Evolutionary conservation across 2,797 vertebrate genomes (phyloP).

Genomic region (Melanotaenia nigrans): DNA sequence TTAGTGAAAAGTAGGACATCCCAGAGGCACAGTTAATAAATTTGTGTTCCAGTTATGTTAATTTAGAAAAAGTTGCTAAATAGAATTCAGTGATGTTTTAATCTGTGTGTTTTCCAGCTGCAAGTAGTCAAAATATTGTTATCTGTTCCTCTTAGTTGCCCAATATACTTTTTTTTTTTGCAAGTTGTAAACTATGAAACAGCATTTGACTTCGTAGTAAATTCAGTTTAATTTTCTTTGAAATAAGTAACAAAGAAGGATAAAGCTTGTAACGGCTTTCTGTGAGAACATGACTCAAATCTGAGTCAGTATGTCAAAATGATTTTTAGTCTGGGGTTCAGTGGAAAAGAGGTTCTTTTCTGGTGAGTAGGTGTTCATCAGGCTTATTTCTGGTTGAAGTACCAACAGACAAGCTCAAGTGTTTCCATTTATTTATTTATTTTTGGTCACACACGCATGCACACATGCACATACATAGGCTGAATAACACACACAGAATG

Average conservation of each 20-base stretch:
- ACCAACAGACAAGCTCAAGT: slow-evolving; percentile 70
- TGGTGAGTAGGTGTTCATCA: slow-evolving; percentile 74
- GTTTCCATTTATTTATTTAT: slow-evolving; percentile 58
- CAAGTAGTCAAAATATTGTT: too few species aligned
- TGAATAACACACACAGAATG: slow-evolving; percentile 14
- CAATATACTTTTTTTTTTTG: too few species aligned
- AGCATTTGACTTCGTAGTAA: neutral
- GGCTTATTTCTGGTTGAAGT: slow-evolving; percentile 74
- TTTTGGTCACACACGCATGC: slow-evolving; percentile 34
- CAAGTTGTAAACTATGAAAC: too few species aligned
- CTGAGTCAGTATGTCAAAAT: slow-evolving; percentile 61
- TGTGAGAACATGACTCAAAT: slow-evolving; percentile 50
- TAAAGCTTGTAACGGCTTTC: slow-evolving; percentile 11
- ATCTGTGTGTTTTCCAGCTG: too few species aligned
- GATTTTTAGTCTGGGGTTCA: slow-evolving; percentile 68
- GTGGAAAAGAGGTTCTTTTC: slow-evolving; percentile 73
- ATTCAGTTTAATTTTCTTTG: neutral
- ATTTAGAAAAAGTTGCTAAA: too few species aligned
- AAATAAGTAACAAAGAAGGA: slow-evolving; percentile 14
- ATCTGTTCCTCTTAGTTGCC: too few species aligned
- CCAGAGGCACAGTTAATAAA: too few species aligned
- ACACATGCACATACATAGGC: neutral
- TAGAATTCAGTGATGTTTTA: too few species aligned
- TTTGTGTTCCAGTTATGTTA: too few species aligned
- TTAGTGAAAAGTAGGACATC: too few species aligned